phyloP scores from a whole-genome alignment of 2,797 vertebrate genomes.

The Mus spretus region DNA sequence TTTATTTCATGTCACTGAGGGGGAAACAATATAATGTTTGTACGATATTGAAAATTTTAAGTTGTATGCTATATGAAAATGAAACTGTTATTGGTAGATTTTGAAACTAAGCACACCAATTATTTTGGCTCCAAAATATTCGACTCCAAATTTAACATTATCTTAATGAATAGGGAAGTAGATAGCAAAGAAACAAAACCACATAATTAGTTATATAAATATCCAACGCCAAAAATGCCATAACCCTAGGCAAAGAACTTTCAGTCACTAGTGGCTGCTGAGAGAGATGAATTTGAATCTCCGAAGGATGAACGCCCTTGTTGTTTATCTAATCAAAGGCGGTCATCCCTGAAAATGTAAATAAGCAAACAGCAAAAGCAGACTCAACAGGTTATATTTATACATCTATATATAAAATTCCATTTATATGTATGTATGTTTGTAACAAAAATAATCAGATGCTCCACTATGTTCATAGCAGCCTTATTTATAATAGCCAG shows the following conservation, averaged over 20 bases:
- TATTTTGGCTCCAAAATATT: slow-evolving; percentile 42
- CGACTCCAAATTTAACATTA: slow-evolving; percentile 10
- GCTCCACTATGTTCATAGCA: too few relatives aligned
- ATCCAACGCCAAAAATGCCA: background rate
- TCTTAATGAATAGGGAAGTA: background rate
- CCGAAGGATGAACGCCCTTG: background rate
- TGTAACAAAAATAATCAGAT: background rate
- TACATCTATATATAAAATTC: background rate
- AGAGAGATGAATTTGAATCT: background rate
- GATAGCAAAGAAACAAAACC: background rate
- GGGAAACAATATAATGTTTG: background rate
- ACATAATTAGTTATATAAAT: background rate
- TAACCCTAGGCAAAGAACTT: background rate
- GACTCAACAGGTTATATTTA: background rate
- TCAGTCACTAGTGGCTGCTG: background rate
- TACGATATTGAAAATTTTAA: slow-evolving; percentile 13
- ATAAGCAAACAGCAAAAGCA: background rate
- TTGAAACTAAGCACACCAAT: slow-evolving; percentile 1
- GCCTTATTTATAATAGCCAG: too few relatives aligned
- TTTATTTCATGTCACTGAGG: background rate
- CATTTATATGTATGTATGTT: background rate
- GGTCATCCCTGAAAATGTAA: background rate
- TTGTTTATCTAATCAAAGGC: background rate
- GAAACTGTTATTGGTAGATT: background rate
- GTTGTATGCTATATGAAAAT: background rate